Base-by-base conservation (phyloP, 2,888 invertebrate genomes). In the Heliconius cydno region DNA sequence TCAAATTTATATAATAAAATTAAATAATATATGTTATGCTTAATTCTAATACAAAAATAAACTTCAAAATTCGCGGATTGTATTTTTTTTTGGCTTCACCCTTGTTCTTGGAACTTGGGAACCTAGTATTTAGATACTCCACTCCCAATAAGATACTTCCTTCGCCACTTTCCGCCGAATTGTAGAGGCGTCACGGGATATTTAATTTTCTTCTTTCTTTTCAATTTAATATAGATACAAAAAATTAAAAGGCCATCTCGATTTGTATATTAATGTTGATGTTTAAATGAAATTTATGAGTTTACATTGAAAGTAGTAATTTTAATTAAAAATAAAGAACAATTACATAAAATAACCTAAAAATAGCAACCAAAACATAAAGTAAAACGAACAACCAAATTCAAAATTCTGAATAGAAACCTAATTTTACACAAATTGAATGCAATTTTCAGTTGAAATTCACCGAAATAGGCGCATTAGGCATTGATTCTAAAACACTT, bases 401-500 rank as follows among this genome's bases (percentile, higher is more conserved):
- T 38, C 10, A 4, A 4, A 34, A n/a, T 34, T 19, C 46, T 25
- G 6, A 41, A 46, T 70, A 6, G 9, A 70, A 15, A 46, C 25
- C 7, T 25, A 70, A 70, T 46, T 15, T n/a, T 19, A 25, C 41
- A 25, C 41, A 46, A 70, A 46, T 1, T 28, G 25, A 25, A 46
- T 28, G n/a, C 60, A 25, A 60, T 60, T 60, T 73, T 73, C 34
- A 22, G 15, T 15, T 25, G 60, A 73, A 60, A 38, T 60, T 60
- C 30, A 34, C 6, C n/a, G 34, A 60, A 38, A 57, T 34, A 60
- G 52, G 34, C 15, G 7, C n/a, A 60, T 60, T 73, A 34, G 60
- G 30, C 72, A 72, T 76, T 77, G 57, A 81, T 80, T 81, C 76
- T 79, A 71, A 68, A 28, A 57, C 68, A 57, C 79, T 68, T 71